Evolutionary conservation across 92 coral and sea anemone genomes (phyloP).

Genomic region (Anthopleura xanthogrammica): DNA sequence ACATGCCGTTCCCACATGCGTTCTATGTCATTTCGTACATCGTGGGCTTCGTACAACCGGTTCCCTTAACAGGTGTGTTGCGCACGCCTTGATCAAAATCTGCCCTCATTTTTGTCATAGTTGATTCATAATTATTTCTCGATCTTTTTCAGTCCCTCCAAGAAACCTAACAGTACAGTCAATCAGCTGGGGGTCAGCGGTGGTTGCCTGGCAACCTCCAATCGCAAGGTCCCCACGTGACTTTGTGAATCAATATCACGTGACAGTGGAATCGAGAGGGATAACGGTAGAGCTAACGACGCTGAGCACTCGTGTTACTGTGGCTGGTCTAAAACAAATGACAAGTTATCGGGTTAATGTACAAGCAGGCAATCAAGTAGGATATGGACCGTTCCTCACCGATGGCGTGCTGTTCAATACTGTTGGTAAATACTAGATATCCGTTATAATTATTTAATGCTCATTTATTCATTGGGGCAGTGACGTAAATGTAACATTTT

Average conservation of each 20-base stretch:
- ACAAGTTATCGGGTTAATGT: slow-evolving; percentile 54
- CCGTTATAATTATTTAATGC: neutral
- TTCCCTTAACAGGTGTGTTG: slow-evolving; percentile 33
- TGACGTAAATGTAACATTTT: neutral
- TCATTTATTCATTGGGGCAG: neutral
- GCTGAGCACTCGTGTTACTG: slow-evolving; percentile 29
- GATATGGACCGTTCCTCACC: slow-evolving; percentile 57
- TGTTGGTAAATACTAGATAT: slow-evolving; percentile 34
- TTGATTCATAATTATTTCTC: neutral
- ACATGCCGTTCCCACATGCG: slow-evolving; percentile 35
- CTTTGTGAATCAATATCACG: slow-evolving; percentile 46
- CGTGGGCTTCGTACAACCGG: slow-evolving; percentile 37
- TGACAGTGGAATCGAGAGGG: slow-evolving; percentile 28
- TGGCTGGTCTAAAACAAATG: slow-evolving; percentile 55
- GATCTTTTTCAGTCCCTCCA: slow-evolving; percentile 35
- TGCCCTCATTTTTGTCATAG: neutral
- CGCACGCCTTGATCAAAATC: neutral
- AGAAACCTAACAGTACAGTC: slow-evolving; percentile 43
- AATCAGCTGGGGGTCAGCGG: slow-evolving; percentile 56
- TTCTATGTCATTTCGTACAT: slow-evolving; percentile 54
- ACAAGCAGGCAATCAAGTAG: slow-evolving; percentile 45
- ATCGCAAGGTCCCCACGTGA: slow-evolving; percentile 20
- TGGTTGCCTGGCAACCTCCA: slow-evolving; percentile 72
- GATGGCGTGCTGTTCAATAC: slow-evolving; percentile 44
- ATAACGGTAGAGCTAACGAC: slow-evolving; percentile 19